A percentile compares a stretch with the other conserved stretches of the same genome.
Conservation (phyloP, 2,113 vertebrate genomes). For the Coregonus clupeaformis region DNA sequence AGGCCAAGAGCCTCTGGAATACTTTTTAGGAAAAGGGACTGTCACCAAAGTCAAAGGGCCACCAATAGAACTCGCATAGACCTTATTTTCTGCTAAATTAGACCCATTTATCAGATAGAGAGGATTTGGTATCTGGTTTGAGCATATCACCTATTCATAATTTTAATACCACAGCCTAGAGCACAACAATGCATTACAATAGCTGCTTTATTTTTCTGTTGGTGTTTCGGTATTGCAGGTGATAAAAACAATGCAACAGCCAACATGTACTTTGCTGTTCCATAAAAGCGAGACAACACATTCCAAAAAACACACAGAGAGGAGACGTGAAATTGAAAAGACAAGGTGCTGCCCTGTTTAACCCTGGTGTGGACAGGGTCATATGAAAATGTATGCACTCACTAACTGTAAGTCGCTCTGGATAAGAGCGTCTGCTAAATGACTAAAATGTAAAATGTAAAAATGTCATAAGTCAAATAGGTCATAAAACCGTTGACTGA, state of each 20-base stretch:
- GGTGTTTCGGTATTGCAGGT: background rate
- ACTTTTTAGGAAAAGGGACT: background rate
- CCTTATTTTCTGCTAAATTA: background rate
- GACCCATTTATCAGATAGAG: background rate
- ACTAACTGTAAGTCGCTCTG: too few species aligned
- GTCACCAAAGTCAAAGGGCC: background rate
- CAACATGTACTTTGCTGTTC: background rate
- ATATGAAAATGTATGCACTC: too few species aligned
- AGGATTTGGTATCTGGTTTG: background rate
- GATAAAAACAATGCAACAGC: background rate
- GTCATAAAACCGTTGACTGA: conserved; percentile 62
- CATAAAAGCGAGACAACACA: background rate
- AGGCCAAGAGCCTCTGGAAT: background rate
- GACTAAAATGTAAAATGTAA: too few species aligned
- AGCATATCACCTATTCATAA: background rate
- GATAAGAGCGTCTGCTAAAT: too few species aligned
- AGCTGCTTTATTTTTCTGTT: background rate
- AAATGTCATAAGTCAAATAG: conserved; percentile 55
- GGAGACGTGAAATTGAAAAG: background rate
- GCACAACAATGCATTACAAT: background rate
- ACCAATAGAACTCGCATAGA: background rate
- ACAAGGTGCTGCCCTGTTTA: conserved; percentile 9
- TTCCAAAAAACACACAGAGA: background rate
- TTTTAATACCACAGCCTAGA: background rate
- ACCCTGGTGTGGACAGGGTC: conserved; percentile 45